Percentiles rank a stretch among this genome's conserved stretches.
Conservation (phyloP, 2,888 invertebrate genomes). For the Gerris lacustris region DNA sequence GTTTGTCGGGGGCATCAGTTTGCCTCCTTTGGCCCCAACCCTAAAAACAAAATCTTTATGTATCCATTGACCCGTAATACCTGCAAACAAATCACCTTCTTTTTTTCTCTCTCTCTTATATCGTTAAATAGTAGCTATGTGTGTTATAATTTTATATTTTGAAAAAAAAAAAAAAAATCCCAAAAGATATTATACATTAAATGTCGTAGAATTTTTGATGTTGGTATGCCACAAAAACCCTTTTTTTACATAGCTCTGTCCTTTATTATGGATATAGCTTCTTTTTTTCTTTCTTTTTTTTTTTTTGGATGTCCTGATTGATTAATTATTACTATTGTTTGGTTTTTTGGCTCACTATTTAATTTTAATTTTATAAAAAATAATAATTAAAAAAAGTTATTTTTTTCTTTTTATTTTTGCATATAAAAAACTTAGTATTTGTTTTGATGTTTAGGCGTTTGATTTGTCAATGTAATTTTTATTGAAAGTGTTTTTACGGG, state of each 20-base stretch:
- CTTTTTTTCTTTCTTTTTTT: no score
- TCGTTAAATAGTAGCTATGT: neutral
- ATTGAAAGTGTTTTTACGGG: neutral
- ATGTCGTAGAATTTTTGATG: neutral
- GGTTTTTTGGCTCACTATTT: neutral
- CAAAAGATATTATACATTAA: neutral
- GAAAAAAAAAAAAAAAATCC: neutral
- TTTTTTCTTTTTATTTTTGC: neutral
- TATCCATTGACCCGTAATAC: neutral
- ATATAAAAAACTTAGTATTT: neutral
- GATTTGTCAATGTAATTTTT: neutral
- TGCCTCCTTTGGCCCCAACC: constrained; percentile 44
- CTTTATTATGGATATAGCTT: neutral
- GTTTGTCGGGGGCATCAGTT: constrained; percentile 42
- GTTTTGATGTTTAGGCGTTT: neutral
- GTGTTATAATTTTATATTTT: neutral
- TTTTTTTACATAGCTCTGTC: neutral
- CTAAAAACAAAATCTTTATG: constrained; percentile 15
- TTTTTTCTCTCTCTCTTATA: constrained; percentile 1
- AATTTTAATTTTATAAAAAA: neutral
- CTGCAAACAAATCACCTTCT: constrained; percentile 9
- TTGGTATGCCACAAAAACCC: neutral
- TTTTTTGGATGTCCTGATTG: neutral
- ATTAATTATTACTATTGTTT: no score
- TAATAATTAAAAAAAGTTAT: no score